A percentile compares a stretch with the other conserved stretches of the same genome.
Evolutionary conservation across 1,140 invertebrate species (phyloP).

Genomic region (Papilio machaon): DNA sequence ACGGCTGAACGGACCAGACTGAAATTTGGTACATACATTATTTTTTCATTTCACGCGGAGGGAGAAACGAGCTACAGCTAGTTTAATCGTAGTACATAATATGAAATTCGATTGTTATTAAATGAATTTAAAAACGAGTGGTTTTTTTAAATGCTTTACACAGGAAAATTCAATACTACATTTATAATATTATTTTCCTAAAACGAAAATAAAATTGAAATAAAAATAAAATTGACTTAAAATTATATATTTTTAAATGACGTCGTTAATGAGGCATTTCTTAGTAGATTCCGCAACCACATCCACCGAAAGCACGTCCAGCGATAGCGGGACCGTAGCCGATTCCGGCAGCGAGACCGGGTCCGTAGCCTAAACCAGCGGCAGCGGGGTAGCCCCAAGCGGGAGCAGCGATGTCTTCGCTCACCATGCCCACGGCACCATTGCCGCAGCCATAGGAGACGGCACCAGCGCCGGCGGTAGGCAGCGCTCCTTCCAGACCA

Average conservation of each 20-base stretch:
- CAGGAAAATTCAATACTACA: too few relatives aligned
- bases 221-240: background rate
- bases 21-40: too few relatives aligned
- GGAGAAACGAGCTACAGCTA: too few relatives aligned
- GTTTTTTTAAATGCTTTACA: background rate
- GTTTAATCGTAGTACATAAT: too few relatives aligned
- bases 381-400: slow-evolving; percentile 1
- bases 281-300: background rate
- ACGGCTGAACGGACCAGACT: too few relatives aligned
- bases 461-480: background rate
- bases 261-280: background rate
- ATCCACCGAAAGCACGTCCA: background rate
- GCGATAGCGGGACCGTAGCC: slow-evolving; percentile 12
- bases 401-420: background rate
- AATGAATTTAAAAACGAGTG: too few relatives aligned
- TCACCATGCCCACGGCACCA: slow-evolving; percentile 18
- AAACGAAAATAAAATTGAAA: background rate
- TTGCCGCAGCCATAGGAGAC: background rate
- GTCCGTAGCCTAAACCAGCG: slow-evolving; percentile 17
- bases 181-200: background rate
- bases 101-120: too few relatives aligned
- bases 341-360: slow-evolving; percentile 16
- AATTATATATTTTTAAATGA: background rate
- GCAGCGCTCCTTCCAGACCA: background rate
- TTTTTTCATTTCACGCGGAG: too few relatives aligned